Conservation (phyloP, 1,140 invertebrate species). For the Metopolophium dirhodum region DNA sequence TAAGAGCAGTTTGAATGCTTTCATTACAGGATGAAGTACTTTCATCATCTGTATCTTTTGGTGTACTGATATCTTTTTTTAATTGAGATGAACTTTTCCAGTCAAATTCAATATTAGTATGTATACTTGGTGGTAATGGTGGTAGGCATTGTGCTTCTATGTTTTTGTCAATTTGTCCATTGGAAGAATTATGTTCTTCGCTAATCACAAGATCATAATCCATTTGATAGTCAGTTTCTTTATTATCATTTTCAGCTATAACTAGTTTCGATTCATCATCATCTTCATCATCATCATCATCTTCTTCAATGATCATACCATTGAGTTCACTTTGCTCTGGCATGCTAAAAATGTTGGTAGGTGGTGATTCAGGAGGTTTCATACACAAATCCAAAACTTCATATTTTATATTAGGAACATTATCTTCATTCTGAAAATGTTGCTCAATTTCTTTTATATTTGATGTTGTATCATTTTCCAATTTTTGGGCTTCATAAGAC, state of each 20-base stretch:
- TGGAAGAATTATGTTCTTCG: background rate
- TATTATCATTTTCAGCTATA: background rate
- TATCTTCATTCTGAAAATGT: background rate
- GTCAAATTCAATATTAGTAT: no score
- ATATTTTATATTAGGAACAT: slow-evolving; percentile 20
- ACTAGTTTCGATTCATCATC: slow-evolving; percentile 51
- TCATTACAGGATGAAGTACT: no score
- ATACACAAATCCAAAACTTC: slow-evolving; percentile 68
- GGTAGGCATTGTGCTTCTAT: background rate
- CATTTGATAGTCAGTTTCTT: background rate
- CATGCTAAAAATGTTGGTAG: slow-evolving; percentile 59
- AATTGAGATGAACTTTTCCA: no score
- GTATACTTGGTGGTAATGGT: no score
- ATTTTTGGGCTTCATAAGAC: background rate
- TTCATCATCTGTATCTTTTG: no score
- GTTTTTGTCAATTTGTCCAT: background rate
- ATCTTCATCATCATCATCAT: slow-evolving; percentile 62
- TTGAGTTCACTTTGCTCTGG: background rate
- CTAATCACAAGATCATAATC: background rate
- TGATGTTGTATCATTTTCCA: background rate
- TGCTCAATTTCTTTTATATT: background rate
- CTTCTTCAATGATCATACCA: slow-evolving; percentile 59
- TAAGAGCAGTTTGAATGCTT: no score
- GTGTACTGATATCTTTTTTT: no score
- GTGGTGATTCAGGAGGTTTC: slow-evolving; percentile 65